Percentiles rank a stretch among this genome's conserved stretches.
phyloP scores from a whole-genome alignment of 2,113 vertebrate genomes.

The Brachionichthys hirsutus region DNA sequence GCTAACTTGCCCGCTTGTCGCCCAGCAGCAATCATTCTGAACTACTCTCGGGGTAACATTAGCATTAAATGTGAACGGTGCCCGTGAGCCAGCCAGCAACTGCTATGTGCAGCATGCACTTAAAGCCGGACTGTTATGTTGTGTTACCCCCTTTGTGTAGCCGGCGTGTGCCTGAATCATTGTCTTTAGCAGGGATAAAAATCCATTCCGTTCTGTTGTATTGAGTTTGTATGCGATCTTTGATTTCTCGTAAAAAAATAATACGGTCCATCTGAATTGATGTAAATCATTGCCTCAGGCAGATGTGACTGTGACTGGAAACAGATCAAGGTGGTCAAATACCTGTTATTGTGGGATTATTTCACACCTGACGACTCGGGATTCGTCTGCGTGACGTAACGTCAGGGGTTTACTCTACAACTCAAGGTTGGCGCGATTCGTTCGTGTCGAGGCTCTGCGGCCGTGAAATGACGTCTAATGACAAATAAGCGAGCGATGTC shows the following conservation, averaged over 20 bases:
- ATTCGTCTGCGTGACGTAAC: neutral
- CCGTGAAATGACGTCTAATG: no score
- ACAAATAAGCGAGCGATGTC: no score
- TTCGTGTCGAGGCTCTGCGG: no score
- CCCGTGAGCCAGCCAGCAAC: slow-evolving; percentile 11
- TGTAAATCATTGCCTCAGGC: no score
- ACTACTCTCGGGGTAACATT: neutral
- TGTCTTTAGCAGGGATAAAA: slow-evolving; percentile 11
- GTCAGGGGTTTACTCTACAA: no score
- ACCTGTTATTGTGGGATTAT: neutral
- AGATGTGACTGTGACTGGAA: neutral
- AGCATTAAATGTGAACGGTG: neutral
- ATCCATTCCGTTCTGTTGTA: slow-evolving; percentile 8
- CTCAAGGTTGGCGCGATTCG: no score
- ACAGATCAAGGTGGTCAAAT: neutral
- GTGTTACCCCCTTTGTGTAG: slow-evolving; percentile 63
- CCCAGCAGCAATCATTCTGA: neutral
- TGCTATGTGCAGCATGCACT: slow-evolving; percentile 40
- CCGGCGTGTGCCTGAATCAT: slow-evolving; percentile 24
- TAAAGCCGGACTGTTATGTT: slow-evolving; percentile 48
- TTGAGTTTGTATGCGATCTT: slow-evolving; percentile 14
- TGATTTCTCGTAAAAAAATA: neutral
- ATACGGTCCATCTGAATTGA: no score
- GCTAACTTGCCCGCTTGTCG: slow-evolving; percentile 8
- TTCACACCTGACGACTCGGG: neutral